Conservation (phyloP, 2,888 invertebrate genomes). For the Chrysotoxum bicinctum region DNA sequence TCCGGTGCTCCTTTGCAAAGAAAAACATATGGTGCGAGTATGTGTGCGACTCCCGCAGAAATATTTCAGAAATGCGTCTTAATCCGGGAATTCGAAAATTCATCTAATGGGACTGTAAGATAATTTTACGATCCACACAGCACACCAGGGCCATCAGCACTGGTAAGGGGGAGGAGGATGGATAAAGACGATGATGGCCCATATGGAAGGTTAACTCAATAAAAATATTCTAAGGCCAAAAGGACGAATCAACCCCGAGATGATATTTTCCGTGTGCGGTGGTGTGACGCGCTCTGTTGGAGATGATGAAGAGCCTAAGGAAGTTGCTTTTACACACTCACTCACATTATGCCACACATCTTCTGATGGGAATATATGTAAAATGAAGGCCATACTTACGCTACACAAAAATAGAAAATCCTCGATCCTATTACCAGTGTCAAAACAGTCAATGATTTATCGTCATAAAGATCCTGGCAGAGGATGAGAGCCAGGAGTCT, state of each 20-base stretch:
- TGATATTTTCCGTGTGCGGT: conserved; percentile 29
- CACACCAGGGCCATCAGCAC: background rate
- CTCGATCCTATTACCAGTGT: conserved; percentile 69
- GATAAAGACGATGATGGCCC: conserved; percentile 36
- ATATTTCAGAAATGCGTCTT: conserved; percentile 61
- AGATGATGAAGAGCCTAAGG: conserved; percentile 67
- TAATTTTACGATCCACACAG: conserved; percentile 68
- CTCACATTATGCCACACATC: conserved; percentile 24
- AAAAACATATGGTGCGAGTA: conserved; percentile 49
- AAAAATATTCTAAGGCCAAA: conserved; percentile 62
- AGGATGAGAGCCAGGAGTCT: conserved; percentile 13
- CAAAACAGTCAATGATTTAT: conserved; percentile 72
- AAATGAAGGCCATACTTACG: conserved; percentile 28
- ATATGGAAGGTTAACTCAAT: conserved; percentile 68
- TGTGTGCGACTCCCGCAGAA: background rate
- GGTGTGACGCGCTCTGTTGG: conserved; percentile 47
- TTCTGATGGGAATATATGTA: conserved; percentile 53
- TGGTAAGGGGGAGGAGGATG: background rate
- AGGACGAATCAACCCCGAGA: conserved; percentile 61
- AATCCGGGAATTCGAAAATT: conserved; percentile 67
- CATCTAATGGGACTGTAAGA: conserved; percentile 66
- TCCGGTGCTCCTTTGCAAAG: background rate
- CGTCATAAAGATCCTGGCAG: conserved; percentile 31
- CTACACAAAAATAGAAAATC: conserved; percentile 45
- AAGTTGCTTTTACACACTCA: conserved; percentile 15